phyloP scores from a whole-genome alignment of 92 coral and sea anemone genomes.

The Parazoanthus swiftii region DNA sequence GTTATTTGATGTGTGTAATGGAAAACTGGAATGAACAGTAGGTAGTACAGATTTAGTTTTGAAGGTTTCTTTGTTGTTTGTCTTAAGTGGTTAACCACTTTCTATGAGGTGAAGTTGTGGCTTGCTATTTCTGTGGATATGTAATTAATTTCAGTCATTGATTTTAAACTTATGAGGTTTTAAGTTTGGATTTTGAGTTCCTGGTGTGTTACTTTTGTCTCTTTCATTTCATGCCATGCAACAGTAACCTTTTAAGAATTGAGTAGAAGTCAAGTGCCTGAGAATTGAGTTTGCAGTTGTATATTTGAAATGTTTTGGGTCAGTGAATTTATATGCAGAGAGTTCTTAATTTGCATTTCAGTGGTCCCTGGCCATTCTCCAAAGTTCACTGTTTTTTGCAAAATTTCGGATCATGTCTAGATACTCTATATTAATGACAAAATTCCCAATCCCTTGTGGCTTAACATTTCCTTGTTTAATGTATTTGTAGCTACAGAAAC shows the following conservation, averaged over 20 bases:
- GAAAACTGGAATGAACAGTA: not conserved
- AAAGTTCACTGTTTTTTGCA: not conserved
- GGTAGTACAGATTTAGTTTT: not conserved
- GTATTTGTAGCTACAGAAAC: not conserved
- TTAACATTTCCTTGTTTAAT: not conserved
- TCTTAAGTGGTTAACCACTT: constrained; percentile 23
- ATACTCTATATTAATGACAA: not conserved
- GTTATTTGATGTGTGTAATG: not conserved
- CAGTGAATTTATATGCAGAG: not conserved
- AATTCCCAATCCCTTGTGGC: not conserved
- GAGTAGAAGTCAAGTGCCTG: not conserved
- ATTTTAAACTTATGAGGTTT: not conserved
- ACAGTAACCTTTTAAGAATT: not conserved
- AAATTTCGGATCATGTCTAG: not conserved
- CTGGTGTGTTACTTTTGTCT: not conserved
- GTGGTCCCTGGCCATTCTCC: not conserved
- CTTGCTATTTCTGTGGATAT: not conserved
- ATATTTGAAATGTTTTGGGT: constrained; percentile 24
- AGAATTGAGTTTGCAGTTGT: not conserved
- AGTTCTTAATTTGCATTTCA: constrained; percentile 33
- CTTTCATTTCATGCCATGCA: not conserved
- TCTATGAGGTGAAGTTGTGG: not conserved
- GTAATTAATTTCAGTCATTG: not conserved
- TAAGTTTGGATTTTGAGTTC: not conserved
- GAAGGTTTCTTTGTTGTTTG: not conserved